A percentile compares a stretch with the other conserved stretches of the same genome.
Conservation (phyloP, 2,888 invertebrate genomes). For the Folsomia candida region DNA sequence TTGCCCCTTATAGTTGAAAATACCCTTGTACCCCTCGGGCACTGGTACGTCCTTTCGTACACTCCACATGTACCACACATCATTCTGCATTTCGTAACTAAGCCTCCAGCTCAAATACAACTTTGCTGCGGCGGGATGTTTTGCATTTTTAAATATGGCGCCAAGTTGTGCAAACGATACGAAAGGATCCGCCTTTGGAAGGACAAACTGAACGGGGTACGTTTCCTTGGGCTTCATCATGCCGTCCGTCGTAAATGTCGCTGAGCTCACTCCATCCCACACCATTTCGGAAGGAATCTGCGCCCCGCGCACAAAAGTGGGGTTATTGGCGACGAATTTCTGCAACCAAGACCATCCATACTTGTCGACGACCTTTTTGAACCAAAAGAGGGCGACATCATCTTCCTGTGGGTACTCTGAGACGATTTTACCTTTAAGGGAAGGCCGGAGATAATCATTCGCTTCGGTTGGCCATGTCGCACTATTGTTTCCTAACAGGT, state of each 20-base stretch:
- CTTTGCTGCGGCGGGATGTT: too few species aligned
- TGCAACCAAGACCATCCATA: slow-evolving; percentile 24
- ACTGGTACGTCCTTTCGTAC: slow-evolving; percentile 23
- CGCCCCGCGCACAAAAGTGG: slow-evolving; percentile 24
- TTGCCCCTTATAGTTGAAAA: slow-evolving; percentile 15
- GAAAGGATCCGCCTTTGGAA: slow-evolving; percentile 28
- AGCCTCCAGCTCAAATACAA: too few species aligned
- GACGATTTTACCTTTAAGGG: slow-evolving; percentile 24
- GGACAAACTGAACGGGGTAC: not conserved
- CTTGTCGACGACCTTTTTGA: slow-evolving; percentile 26
- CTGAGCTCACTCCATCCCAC: not conserved
- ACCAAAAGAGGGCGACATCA: slow-evolving; percentile 30
- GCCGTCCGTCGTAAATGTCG: slow-evolving; percentile 8
- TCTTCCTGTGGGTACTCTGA: slow-evolving; percentile 33
- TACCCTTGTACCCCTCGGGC: not conserved
- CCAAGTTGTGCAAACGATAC: too few species aligned
- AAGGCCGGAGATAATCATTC: slow-evolving; percentile 26
- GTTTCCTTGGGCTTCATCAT: not conserved
- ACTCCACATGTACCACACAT: too few species aligned
- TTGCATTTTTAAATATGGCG: too few species aligned
- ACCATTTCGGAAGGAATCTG: slow-evolving; percentile 13
- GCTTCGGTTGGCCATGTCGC: slow-evolving; percentile 26
- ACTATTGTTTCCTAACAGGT: slow-evolving; percentile 1
- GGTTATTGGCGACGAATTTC: slow-evolving; percentile 13
- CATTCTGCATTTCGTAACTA: too few species aligned